Evolutionary conservation across 2,797 vertebrate species (phyloP).

Genomic region (Ispidina lecontei): DNA sequence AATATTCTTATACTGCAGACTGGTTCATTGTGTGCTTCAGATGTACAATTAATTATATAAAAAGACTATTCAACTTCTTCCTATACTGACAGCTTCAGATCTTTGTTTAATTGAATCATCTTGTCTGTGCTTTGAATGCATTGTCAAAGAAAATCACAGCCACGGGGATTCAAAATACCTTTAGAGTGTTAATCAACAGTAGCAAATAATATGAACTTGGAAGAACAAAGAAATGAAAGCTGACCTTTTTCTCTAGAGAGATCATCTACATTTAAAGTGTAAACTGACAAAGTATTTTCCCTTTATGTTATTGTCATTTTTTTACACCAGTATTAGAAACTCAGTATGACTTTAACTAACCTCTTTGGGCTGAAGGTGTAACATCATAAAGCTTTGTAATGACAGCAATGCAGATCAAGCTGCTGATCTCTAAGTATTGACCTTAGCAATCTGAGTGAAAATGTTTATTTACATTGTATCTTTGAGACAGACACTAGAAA

Average conservation of each 20-base stretch:
- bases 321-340: neutral
- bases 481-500: neutral
- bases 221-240: constrained; percentile 24
- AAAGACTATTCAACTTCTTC: constrained; percentile 18
- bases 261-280: neutral
- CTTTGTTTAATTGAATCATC: constrained; percentile 49
- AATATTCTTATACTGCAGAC: neutral
- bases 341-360: neutral
- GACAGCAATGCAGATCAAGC: neutral
- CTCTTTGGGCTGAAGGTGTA: neutral
- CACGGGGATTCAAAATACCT: constrained; percentile 1
- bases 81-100: constrained; percentile 28
- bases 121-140: constrained; percentile 34
- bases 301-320: neutral
- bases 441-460: neutral
- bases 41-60: constrained; percentile 51
- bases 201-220: constrained; percentile 7
- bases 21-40: constrained; percentile 9
- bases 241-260: constrained; percentile 10
- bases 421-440: neutral
- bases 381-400: neutral
- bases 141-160: constrained; percentile 52
- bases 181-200: constrained; percentile 17
- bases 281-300: constrained; percentile 6
- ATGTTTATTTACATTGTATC: neutral